Evolutionary conservation across 2,888 invertebrate genomes (phyloP), one percentile per base, ranked within the genome.

Genomic region (Drosophila mayaguana): DNA sequence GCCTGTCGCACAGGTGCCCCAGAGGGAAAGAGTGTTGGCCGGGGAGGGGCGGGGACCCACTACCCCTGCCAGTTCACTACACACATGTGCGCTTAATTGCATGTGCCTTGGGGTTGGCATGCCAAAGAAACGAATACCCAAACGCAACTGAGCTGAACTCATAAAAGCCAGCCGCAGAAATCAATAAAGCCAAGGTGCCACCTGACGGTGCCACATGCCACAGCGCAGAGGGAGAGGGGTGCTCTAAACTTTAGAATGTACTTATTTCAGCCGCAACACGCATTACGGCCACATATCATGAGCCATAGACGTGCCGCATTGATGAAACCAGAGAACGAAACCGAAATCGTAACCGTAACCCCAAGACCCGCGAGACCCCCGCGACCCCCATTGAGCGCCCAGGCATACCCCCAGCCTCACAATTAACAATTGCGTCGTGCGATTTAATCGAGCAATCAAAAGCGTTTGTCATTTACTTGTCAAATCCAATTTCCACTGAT

Each of bases 71-170:
- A 16, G 20, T 25, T 48, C 46, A 40, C 67, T 50, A 80, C 84
- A 82, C 89, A 91, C 91, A 90, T 85, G 83, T 91, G 91, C 81
- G 73, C 83, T 91, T 90, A 91, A 91, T 91, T 91, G 91, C 88
- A 81, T 88, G 85, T 72, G 85, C 88, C 82, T 75, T 82, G 85
- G 74, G 81, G 72, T 75, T 64, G 82, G 81, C 80, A 68, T 46
- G 57, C 69, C 66, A 70, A 45, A 65, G 63, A 72, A 72, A 66
- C 64, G 54, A 67, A 57, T 53, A 53, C 61, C 56, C 56, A 61
- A 54, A 60, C 51, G 57, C 70, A 63, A 70, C 67, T 51, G 55
- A 59, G 72, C 64, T 59, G 59, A 63, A 74, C 76, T 89, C 89
- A 90, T 89, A 90, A 89, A 87, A 87, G 87, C 83, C 90, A 88